Evolutionary conservation across 2,797 vertebrate species (phyloP).

Genomic region (Neosilurus mollespiculum): DNA sequence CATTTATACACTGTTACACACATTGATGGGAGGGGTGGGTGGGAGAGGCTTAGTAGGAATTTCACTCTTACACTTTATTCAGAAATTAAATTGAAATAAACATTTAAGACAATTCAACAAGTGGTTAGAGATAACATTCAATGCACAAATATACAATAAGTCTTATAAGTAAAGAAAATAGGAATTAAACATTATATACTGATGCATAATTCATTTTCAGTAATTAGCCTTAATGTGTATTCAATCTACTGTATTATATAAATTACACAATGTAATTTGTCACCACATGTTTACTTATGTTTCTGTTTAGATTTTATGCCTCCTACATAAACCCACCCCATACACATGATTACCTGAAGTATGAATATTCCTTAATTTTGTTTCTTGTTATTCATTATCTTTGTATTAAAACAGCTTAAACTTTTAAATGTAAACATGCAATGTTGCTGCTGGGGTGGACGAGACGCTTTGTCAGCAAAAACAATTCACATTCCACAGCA

Average conservation of each 20-base stretch:
- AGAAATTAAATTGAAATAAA: background rate
- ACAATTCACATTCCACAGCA: slow-evolving; percentile 43
- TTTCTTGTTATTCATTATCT: background rate
- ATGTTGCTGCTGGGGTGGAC: slow-evolving; percentile 28
- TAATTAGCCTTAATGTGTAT: background rate
- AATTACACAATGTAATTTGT: background rate
- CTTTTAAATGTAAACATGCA: slow-evolving; percentile 43
- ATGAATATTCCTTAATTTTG: background rate
- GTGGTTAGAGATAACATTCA: background rate
- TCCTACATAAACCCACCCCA: background rate
- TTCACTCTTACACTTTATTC: background rate
- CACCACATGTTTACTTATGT: background rate
- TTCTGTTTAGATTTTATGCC: background rate
- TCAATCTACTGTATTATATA: background rate
- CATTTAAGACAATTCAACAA: background rate
- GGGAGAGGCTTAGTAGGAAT: slow-evolving; percentile 7
- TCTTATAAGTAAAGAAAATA: background rate
- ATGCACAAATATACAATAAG: background rate
- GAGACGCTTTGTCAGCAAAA: slow-evolving; percentile 51
- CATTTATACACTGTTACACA: slow-evolving; percentile 52
- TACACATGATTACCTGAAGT: background rate
- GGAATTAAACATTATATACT: background rate
- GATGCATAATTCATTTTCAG: background rate
- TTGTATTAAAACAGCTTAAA: slow-evolving; percentile 14
- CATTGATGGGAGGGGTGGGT: slow-evolving; percentile 40